Evolutionary conservation across 2,113 vertebrate genomes (phyloP).

Genomic region (Symphodus melops): DNA sequence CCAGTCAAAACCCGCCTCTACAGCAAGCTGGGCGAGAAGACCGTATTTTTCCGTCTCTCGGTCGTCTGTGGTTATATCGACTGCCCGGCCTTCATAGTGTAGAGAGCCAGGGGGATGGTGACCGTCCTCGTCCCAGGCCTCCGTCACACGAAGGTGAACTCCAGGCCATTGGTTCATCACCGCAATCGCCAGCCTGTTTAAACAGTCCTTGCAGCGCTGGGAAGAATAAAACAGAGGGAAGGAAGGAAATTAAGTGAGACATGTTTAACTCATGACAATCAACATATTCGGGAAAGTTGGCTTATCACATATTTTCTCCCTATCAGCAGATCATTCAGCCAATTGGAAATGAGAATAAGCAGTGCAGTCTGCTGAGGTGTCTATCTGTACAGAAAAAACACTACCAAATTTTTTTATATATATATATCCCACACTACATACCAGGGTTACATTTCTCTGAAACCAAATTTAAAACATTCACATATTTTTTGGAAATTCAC

Average conservation of each 20-base stretch:
- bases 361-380: too few species aligned
- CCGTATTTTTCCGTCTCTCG: conserved; percentile 94
- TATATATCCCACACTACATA: too few species aligned
- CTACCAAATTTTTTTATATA: too few species aligned
- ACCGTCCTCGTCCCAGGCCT: conserved; percentile 98
- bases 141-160: conserved; percentile 92
- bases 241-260: background rate
- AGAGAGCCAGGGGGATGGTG: conserved; percentile 93
- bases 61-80: conserved; percentile 97
- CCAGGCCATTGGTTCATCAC: conserved; percentile 99
- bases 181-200: conserved; percentile 93
- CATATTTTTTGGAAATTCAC: too few species aligned
- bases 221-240: conserved; percentile 15
- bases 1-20: conserved; percentile 98
- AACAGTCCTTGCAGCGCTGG: conserved; percentile 96
- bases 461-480: too few species aligned
- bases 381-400: too few species aligned
- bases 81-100: conserved; percentile 96
- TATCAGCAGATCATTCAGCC: too few species aligned
- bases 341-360: too few species aligned
- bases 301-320: too few species aligned
- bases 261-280: too few species aligned
- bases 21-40: conserved; percentile 93
- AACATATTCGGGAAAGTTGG: too few species aligned
- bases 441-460: too few species aligned